These are phyloP conservation scores for Pararge aegeria DNA, from an alignment of 1,140 invertebrate species.

Conservation along the genomic window DNA sequence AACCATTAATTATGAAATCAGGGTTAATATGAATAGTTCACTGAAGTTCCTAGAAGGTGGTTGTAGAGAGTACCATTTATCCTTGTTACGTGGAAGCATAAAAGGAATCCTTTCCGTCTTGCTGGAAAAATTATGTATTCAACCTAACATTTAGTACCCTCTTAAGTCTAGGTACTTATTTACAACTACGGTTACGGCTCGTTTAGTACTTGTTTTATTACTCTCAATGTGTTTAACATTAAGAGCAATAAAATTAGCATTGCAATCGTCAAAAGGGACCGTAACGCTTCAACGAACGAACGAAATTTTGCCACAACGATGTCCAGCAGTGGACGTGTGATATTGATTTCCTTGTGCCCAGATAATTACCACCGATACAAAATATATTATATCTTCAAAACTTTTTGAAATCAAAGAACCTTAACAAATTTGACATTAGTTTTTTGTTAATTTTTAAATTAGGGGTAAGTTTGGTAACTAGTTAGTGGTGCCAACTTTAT, in stretches of 20 bases:
- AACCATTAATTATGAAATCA: slow-evolving; percentile 40
- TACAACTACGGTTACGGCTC: slow-evolving; percentile 1
- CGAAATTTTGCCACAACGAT: too few relatives aligned
- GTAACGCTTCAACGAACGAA: background rate
- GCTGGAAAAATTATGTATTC: slow-evolving; percentile 65
- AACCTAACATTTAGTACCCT: slow-evolving; percentile 39
- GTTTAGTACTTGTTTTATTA: slow-evolving; percentile 2
- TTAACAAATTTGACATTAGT: too few relatives aligned
- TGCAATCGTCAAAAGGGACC: background rate
- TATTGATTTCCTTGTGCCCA: too few relatives aligned
- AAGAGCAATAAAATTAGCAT: background rate
- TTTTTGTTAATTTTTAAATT: too few relatives aligned
- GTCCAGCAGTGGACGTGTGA: too few relatives aligned
- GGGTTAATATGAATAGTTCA: slow-evolving; percentile 54
- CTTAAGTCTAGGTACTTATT: slow-evolving; percentile 27
- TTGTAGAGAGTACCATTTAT: slow-evolving; percentile 53
- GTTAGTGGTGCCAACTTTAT: too few relatives aligned
- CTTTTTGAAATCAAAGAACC: too few relatives aligned
- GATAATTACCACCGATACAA: too few relatives aligned
- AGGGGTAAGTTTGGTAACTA: too few relatives aligned
- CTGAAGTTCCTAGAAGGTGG: slow-evolving; percentile 51
- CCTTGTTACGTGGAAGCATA: slow-evolving; percentile 63
- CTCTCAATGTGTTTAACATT: background rate
- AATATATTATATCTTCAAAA: too few relatives aligned
- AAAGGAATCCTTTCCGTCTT: slow-evolving; percentile 58